These are phyloP conservation scores for Oophaga pumilio DNA, from an alignment of 2,113 vertebrate species.

Conservation along the genomic window DNA sequence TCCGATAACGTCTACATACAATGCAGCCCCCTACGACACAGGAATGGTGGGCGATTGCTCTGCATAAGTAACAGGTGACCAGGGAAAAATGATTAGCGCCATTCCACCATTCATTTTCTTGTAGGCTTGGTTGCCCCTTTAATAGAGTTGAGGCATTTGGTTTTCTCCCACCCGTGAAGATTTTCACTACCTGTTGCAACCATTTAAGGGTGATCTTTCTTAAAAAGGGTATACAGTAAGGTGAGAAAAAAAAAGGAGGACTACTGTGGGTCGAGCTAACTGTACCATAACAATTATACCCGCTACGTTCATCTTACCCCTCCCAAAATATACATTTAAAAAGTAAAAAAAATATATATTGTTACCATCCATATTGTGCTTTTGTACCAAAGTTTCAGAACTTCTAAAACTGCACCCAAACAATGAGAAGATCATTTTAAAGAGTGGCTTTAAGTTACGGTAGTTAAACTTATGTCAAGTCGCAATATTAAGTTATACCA, in stretches of 20 bases:
- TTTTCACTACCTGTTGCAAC: not conserved
- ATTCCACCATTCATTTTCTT: not conserved
- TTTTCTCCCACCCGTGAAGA: not conserved
- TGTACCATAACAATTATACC: not conserved
- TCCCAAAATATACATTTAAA: not conserved
- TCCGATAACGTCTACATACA: not conserved
- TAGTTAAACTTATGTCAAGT: not conserved
- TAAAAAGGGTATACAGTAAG: not conserved
- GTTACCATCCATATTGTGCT: not conserved
- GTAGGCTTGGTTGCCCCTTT: not conserved
- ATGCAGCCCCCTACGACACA: not conserved
- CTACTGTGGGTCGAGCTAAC: not conserved
- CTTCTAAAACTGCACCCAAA: not conserved
- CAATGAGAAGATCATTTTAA: not conserved
- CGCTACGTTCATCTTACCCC: not conserved
- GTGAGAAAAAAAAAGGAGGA: not conserved
- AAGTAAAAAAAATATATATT: not conserved
- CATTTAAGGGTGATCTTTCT: not conserved
- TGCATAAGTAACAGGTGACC: not conserved
- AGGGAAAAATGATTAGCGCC: not conserved
- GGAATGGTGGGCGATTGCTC: too few species aligned
- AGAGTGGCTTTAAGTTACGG: too few species aligned
- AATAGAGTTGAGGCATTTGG: not conserved
- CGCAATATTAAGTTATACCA: not conserved
- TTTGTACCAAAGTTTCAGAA: not conserved